These are phyloP conservation scores for Bombylius discolor DNA, from an alignment of 2,888 invertebrate genomes.

Conservation along the genomic window DNA sequence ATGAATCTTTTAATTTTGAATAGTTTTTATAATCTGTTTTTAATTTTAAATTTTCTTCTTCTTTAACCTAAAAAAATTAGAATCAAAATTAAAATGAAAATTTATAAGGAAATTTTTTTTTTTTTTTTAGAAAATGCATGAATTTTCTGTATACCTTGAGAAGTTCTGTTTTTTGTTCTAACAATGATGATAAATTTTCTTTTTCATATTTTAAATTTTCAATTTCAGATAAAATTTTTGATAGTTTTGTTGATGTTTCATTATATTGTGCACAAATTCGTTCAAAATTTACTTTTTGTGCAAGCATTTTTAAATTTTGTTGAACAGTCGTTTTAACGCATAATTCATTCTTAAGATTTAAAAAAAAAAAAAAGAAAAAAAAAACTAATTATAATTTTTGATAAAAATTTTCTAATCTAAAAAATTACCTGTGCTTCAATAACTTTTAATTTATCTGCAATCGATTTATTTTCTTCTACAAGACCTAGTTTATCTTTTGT, in stretches of 20 bases:
- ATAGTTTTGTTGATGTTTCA: slow-evolving; percentile 28
- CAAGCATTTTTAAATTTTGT: slow-evolving; percentile 32
- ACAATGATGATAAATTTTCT: slow-evolving; percentile 27
- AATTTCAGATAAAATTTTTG: slow-evolving; percentile 29
- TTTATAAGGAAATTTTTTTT: not conserved
- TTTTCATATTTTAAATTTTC: slow-evolving; percentile 30
- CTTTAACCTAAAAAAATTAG: slow-evolving; percentile 21
- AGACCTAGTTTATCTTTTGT: slow-evolving; percentile 24
- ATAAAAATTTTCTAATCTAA: too few species aligned
- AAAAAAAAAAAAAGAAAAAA: not conserved
- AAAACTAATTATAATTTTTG: too few species aligned
- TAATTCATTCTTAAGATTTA: slow-evolving; percentile 20
- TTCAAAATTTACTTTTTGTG: slow-evolving; percentile 30
- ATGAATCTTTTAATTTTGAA: slow-evolving; percentile 28
- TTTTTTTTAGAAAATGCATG: not conserved
- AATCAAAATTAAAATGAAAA: not conserved
- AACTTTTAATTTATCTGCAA: slow-evolving; percentile 25
- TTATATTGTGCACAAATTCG: slow-evolving; percentile 29
- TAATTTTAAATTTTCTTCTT: slow-evolving; percentile 31
- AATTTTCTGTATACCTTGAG: slow-evolving; percentile 22
- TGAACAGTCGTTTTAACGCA: slow-evolving; percentile 30
- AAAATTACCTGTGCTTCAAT: not conserved
- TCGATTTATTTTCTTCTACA: slow-evolving; percentile 25
- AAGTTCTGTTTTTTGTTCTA: slow-evolving; percentile 27
- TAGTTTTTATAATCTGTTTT: slow-evolving; percentile 28